Evolutionary conservation across 2,113 vertebrate genomes (phyloP).

Genomic region (Onychorhynchus coronatus): DNA sequence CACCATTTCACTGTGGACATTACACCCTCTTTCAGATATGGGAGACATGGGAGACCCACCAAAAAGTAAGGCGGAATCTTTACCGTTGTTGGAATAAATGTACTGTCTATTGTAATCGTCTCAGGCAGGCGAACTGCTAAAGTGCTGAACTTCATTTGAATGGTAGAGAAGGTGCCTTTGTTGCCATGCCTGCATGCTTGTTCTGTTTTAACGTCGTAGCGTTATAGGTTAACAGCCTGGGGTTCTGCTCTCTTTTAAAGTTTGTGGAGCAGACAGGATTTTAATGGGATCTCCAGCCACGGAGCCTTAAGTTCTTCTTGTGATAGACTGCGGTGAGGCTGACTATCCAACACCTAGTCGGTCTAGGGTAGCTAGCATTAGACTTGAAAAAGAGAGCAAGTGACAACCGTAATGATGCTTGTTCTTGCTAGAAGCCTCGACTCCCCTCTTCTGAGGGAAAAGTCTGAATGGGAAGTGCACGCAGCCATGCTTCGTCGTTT

Average conservation of each 20-base stretch:
- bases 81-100: constrained; percentile 69
- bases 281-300: not conserved
- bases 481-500: constrained; percentile 5
- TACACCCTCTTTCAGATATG: constrained; percentile 92
- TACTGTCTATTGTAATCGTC: constrained; percentile 58
- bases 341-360: not conserved
- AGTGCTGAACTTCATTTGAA: constrained; percentile 53
- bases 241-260: not conserved
- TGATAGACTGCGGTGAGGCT: not conserved
- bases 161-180: constrained; percentile 59
- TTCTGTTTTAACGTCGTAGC: constrained; percentile 44
- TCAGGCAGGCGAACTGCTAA: constrained; percentile 31
- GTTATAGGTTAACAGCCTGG: not conserved
- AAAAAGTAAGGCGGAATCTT: constrained; percentile 91
- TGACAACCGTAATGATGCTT: constrained; percentile 69
- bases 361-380: constrained; percentile 40
- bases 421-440: constrained; percentile 4
- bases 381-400: constrained; percentile 60
- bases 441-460: not conserved
- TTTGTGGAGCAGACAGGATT: not conserved
- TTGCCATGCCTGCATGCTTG: constrained; percentile 70
- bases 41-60: constrained; percentile 99
- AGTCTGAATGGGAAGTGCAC: constrained; percentile 14
- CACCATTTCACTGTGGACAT: constrained; percentile 92
- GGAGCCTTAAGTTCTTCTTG: not conserved